Evolutionary conservation across 2,888 invertebrate genomes (phyloP), one percentile per base, ranked within the genome.

Genomic region (Melanostoma scalare): DNA sequence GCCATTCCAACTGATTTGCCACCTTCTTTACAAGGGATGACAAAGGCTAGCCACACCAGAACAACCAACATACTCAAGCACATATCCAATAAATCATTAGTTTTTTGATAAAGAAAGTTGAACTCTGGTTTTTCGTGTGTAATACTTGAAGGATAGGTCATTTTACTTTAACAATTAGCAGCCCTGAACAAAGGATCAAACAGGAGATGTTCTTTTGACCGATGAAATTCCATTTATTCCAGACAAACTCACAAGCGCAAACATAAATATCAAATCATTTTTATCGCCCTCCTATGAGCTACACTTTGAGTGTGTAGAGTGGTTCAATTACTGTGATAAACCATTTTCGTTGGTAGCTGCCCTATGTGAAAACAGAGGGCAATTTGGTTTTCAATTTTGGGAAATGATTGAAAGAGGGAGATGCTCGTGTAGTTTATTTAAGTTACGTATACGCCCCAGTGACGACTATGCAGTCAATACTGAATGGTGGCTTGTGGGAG

Each of bases 371-470:
- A 53, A 46, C 33, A 10, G 40, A 56, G 35, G 61, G 40, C 76
- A 76, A 76, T 71, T 76, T 76, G 36, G 55, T 63, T 69, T 55
- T 48, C 48, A 56, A 71, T 71, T 76, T 63, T 42, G 36, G 36
- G 10, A 63, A 55, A 56, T 73, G 55, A 73, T 73, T 63, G 55
- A 33, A 46, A 6, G 8, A 35, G 20, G 67, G 9, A 46, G 46
- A 50, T 44, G 31, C 30, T 1, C 33, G 31, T 48, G 38, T 31
- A 50, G 38, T 31, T 50, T 63, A 50, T 63, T 63, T 63, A 31
- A 50, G 63, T 50, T 50, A 50, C 46, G 61, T 61, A 61, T 61
- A 61, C 61, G 61, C 61, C 61, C 61, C 30, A 63, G 63, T 63
- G 48, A 50, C 63, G 38, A 50, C 10, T 42, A 42, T 8, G 44